phyloP scores from a whole-genome alignment of 2,888 invertebrate genomes.

The Tetrapedia diversipes region DNA sequence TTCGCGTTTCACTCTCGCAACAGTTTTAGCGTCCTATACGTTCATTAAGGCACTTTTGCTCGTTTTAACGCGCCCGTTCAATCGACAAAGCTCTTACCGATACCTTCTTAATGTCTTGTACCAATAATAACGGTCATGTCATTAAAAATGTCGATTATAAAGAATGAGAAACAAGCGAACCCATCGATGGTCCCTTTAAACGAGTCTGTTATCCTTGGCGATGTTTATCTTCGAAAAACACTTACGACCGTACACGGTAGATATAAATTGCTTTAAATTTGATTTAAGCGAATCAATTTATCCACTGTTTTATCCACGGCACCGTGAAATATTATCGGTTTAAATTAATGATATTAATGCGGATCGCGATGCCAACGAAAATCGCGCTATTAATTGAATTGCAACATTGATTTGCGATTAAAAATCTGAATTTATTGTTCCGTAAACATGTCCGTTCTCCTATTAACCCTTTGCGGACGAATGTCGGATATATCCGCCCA shows the following conservation, averaged over 20 bases:
- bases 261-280: neutral
- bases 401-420: too few relatives aligned
- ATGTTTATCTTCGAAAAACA: neutral
- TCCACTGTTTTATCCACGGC: neutral
- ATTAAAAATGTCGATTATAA: slow-evolving; percentile 5
- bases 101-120: slow-evolving; percentile 4
- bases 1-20: slow-evolving; percentile 13
- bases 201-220: neutral
- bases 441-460: too few relatives aligned
- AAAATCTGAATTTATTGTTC: too few relatives aligned
- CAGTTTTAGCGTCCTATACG: slow-evolving; percentile 15
- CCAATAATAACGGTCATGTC: neutral
- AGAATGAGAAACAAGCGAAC: neutral
- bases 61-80: neutral
- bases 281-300: neutral
- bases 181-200: neutral
- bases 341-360: neutral
- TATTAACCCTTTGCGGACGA: too few relatives aligned
- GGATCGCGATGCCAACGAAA: neutral
- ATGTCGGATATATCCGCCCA: too few relatives aligned
- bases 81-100: slow-evolving; percentile 3
- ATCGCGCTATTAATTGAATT: too few relatives aligned
- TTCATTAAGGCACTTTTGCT: slow-evolving; percentile 17
- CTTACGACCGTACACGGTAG: neutral
- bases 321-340: neutral